Percentiles rank a stretch among this genome's conserved stretches.
These are phyloP conservation scores for Heliocidaris erythrogramma DNA, from an alignment of 35 echinoderm and acorn worm genomes.

Conservation along the genomic window DNA sequence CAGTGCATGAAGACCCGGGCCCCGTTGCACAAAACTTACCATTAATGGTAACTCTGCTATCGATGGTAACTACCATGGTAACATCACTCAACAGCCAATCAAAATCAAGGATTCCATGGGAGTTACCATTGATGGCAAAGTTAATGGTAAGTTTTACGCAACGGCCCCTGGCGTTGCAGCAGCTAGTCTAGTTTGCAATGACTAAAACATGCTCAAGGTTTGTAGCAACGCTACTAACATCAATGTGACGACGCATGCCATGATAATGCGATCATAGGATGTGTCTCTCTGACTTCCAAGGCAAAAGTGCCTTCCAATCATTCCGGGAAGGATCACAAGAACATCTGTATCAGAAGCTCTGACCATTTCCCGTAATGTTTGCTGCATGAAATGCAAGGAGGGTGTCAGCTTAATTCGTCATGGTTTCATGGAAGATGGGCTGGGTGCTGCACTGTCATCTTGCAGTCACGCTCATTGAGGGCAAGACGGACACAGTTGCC, in stretches of 20 bases:
- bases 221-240: slow-evolving; percentile 49
- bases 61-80: too few relatives aligned
- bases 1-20: slow-evolving; percentile 43
- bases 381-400: slow-evolving; percentile 63
- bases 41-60: too few relatives aligned
- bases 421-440: slow-evolving; percentile 61
- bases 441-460: slow-evolving; percentile 53
- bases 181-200: slow-evolving; percentile 45
- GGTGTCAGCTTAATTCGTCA: slow-evolving; percentile 47
- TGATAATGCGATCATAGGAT: background rate
- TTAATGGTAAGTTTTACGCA: too few relatives aligned
- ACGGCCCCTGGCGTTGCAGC: slow-evolving; percentile 50
- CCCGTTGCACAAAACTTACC: too few relatives aligned
- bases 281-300: background rate
- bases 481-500: slow-evolving; percentile 57
- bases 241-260: slow-evolving; percentile 61
- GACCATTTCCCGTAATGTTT: slow-evolving; percentile 43
- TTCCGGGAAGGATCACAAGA: slow-evolving; percentile 48
- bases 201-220: slow-evolving; percentile 46
- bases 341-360: slow-evolving; percentile 70
- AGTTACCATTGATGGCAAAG: too few relatives aligned
- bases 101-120: too few relatives aligned
- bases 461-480: slow-evolving; percentile 26
- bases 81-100: too few relatives aligned
- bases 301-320: slow-evolving; percentile 39